These are phyloP conservation scores for Prionailurus bengalensis DNA, from an alignment of 2,113 vertebrate species.

Conservation along the genomic window DNA sequence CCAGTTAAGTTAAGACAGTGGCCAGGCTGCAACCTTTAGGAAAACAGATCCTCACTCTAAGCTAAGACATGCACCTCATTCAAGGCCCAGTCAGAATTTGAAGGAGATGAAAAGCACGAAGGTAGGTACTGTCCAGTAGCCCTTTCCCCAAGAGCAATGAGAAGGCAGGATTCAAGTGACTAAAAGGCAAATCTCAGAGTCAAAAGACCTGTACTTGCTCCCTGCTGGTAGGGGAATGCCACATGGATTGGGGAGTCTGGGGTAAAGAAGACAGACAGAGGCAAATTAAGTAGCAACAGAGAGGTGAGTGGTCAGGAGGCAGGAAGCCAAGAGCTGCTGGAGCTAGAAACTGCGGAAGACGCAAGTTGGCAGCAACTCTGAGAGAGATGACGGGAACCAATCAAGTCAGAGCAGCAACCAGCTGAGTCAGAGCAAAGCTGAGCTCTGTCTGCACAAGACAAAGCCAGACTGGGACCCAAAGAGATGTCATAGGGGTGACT, in stretches of 20 bases:
- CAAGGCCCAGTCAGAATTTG: not conserved
- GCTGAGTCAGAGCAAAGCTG: conserved; percentile 25
- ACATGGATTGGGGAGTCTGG: not conserved
- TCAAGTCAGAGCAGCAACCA: not conserved
- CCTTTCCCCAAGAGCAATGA: not conserved
- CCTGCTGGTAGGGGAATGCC: not conserved
- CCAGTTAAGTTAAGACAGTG: not conserved
- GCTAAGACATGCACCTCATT: not conserved
- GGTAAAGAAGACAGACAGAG: not conserved
- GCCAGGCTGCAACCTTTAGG: not conserved
- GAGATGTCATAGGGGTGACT: not conserved
- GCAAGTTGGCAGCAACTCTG: not conserved
- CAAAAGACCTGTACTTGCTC: not conserved
- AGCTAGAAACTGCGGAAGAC: conserved; percentile 15
- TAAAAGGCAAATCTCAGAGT: not conserved
- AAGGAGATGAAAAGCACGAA: not conserved
- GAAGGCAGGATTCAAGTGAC: not conserved
- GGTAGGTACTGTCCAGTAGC: not conserved
- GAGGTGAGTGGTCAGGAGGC: not conserved
- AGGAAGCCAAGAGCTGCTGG: conserved; percentile 1
- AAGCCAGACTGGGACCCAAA: not conserved
- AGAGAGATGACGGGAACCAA: not conserved
- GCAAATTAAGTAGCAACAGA: not conserved
- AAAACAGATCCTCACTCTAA: not conserved
- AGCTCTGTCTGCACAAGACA: not conserved